Evolutionary conservation across 2,113 vertebrate genomes (phyloP), one percentile per base, ranked within the genome.

Genomic region (Hoplias malabaricus): DNA sequence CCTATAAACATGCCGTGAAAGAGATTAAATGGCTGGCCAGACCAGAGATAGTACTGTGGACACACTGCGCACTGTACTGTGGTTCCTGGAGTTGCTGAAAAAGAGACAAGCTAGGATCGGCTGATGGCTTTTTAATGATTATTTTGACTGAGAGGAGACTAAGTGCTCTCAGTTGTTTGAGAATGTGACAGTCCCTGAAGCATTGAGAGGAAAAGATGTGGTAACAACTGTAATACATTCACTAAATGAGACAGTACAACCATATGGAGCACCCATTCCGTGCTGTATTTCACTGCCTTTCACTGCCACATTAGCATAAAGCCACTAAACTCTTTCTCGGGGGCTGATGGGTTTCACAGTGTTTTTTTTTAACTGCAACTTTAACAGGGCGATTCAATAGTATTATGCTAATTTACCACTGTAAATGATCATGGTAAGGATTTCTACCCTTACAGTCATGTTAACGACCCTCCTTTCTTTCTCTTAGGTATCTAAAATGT

Each of bases 401-500:
- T 29, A 65, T 53, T 75, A 54, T 19, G 33, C 13, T 14, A 40
- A 53, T 54, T 50, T 48, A 25, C 12, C 11, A 9, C n/a, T 5
- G 29, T 61, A 61, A 31, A 43, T 61, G 19, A 53, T 53, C 48
- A 53, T 16, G 54, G 75, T 66, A 75, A 19, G 25, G 69, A 78
- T 81, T 61, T 73, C 53, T 23, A 33, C 8, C 31, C 19, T 5
- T 42, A 43, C 23, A 11, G 19, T 69, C 72, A 67, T 80, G 72
- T 38, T 42, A 54, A 61, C 2, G 16, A 6, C 62, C 76, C 42
- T 53, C 65, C 71, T 8, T 14, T 57, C 25, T 57, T 16, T 25
- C 19, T n/a, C 46, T 5, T 46, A 99, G 98, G 96, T 99, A 78
- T 97, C 97, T 0, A 94, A 96, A 72, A 92, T 91, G 59, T 99